phyloP scores from a whole-genome alignment of 2,888 invertebrate genomes.

The Synanthedon myopaeformis region DNA sequence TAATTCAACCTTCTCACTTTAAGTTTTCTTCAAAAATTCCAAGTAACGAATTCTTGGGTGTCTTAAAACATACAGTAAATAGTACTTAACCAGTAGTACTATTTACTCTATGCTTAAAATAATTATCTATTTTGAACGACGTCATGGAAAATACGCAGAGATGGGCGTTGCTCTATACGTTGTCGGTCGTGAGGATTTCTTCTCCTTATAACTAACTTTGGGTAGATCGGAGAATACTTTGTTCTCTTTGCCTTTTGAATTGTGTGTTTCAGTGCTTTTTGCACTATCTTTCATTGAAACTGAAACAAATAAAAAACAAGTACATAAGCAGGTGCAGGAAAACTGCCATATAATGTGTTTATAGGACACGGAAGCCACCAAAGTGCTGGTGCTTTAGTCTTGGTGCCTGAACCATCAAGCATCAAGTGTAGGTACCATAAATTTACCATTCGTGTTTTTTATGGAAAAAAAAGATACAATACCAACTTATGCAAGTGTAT shows the following conservation, averaged over 20 bases:
- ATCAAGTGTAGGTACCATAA: not conserved
- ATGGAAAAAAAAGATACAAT: slow-evolving; percentile 9
- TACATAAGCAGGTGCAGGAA: too few species aligned
- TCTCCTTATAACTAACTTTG: slow-evolving; percentile 56
- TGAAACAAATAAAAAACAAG: too few species aligned
- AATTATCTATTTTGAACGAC: not conserved
- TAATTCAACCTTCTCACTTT: too few species aligned
- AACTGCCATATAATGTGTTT: too few species aligned
- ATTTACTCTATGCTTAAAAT: too few species aligned
- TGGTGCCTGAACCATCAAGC: too few species aligned
- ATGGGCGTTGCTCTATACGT: slow-evolving; percentile 53
- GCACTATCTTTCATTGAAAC: not conserved
- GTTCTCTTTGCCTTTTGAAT: slow-evolving; percentile 50
- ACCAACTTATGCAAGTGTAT: not conserved
- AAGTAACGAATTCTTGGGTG: too few species aligned
- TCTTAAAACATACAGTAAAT: too few species aligned
- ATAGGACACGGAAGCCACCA: too few species aligned
- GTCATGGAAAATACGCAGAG: slow-evolving; percentile 57
- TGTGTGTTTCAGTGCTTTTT: slow-evolving; percentile 15
- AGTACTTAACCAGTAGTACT: too few species aligned
- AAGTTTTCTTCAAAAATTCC: too few species aligned
- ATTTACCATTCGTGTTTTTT: slow-evolving; percentile 21
- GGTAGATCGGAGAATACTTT: slow-evolving; percentile 34
- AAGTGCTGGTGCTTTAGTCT: too few species aligned
- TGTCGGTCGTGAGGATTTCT: slow-evolving; percentile 40